A percentile compares a stretch with the other conserved stretches of the same genome.
phyloP scores from a whole-genome alignment of 53 echinoderm and acorn worm genomes.

The Arbacia lixula region DNA sequence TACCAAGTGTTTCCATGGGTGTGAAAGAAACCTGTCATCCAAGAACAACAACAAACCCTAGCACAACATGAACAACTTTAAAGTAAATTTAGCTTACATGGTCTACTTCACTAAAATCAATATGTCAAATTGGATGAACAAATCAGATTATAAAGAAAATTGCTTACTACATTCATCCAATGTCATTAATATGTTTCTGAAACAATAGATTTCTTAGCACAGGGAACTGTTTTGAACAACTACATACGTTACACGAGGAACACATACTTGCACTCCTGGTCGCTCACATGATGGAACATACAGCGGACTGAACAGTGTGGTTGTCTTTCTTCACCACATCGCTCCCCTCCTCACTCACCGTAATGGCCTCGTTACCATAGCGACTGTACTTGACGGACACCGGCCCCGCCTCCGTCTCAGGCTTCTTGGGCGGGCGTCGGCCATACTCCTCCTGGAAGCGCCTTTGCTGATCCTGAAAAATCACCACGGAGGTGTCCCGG shows the following conservation, averaged over 20 bases:
- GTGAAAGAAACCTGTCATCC: too few species aligned
- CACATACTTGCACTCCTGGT: background rate
- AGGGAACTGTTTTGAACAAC: background rate
- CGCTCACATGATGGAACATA: slow-evolving; percentile 30
- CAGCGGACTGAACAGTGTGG: slow-evolving; percentile 36
- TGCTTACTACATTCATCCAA: too few species aligned
- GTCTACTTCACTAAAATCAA: too few species aligned
- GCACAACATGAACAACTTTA: too few species aligned
- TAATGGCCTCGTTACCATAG: slow-evolving; percentile 37
- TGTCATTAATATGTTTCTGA: too few species aligned
- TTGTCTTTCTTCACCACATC: slow-evolving; percentile 30
- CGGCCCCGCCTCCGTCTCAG: slow-evolving; percentile 7
- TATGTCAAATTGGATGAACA: too few species aligned
- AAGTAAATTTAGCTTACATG: too few species aligned
- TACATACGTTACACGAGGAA: background rate
- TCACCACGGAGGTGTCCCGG: slow-evolving; percentile 58
- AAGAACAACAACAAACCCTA: too few species aligned
- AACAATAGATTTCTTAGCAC: background rate
- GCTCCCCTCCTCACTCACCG: background rate
- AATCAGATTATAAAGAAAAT: too few species aligned
- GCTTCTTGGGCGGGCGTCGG: background rate
- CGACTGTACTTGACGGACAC: slow-evolving; percentile 9
- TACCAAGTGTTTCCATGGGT: too few species aligned
- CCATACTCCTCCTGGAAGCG: slow-evolving; percentile 43
- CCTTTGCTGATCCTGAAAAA: slow-evolving; percentile 57